These are phyloP conservation scores for Tor tambroides DNA, from an alignment of 2,113 vertebrate species.

Conservation along the genomic window DNA sequence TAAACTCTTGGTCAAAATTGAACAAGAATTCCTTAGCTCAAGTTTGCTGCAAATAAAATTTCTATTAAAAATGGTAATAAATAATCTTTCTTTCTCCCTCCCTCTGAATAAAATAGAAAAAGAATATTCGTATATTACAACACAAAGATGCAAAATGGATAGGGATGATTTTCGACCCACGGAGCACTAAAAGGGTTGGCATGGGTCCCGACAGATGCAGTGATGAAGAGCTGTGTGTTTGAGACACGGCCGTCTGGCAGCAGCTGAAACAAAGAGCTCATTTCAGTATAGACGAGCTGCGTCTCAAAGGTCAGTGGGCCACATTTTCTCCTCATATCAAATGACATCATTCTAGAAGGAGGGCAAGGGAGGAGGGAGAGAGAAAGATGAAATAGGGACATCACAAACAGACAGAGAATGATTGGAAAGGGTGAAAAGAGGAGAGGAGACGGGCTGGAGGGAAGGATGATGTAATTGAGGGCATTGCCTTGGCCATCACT, in stretches of 20 bases:
- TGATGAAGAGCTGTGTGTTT: conserved; percentile 45
- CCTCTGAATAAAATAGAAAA: conserved; percentile 10
- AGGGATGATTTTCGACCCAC: conserved; percentile 16
- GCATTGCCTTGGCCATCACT: neutral
- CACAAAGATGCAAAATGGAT: conserved; percentile 21
- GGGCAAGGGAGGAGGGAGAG: neutral
- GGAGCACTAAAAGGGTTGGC: conserved; percentile 13
- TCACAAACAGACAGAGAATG: neutral
- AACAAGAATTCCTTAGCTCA: neutral
- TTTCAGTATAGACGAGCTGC: conserved; percentile 67
- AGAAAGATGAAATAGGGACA: neutral
- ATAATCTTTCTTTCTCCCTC: neutral
- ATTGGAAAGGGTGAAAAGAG: neutral
- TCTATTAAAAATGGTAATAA: neutral
- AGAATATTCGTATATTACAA: conserved; percentile 26
- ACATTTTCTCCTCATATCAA: conserved; percentile 73
- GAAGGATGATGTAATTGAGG: conserved; percentile 18
- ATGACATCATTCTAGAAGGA: conserved; percentile 73
- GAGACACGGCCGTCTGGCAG: conserved; percentile 52
- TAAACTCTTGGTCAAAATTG: neutral
- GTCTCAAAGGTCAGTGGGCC: conserved; percentile 75
- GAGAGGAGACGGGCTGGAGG: neutral
- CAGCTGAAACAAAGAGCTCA: conserved; percentile 71
- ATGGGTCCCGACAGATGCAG: conserved; percentile 17
- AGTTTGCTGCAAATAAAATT: neutral